phyloP scores from a whole-genome alignment of 2,888 invertebrate genomes.

The Phania funesta region DNA sequence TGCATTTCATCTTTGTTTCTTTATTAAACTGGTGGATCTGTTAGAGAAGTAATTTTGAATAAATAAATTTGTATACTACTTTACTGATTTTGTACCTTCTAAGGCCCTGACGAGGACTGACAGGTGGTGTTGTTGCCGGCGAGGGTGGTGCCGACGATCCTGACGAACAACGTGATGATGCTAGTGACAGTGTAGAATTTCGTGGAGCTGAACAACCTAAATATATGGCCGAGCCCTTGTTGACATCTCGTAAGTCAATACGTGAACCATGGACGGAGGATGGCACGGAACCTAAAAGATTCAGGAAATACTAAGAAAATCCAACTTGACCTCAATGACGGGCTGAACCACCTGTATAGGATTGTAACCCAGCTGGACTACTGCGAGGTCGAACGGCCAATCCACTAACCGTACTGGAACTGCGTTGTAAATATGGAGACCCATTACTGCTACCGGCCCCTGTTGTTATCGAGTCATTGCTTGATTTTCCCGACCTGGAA shows the following conservation, averaged over 20 bases:
- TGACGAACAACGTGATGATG: conserved; percentile 82
- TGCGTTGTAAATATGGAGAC: conserved; percentile 74
- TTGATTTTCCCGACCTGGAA: conserved; percentile 42
- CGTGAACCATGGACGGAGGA: conserved; percentile 88
- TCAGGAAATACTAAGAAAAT: conserved; percentile 47
- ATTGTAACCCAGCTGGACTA: conserved; percentile 89
- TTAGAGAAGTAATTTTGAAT: not conserved
- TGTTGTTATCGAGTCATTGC: conserved; percentile 8
- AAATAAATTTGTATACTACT: not conserved
- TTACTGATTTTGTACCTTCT: conserved; percentile 74
- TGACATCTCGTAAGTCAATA: conserved; percentile 84
- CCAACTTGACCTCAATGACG: conserved; percentile 29
- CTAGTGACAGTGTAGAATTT: conserved; percentile 74
- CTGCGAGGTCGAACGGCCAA: conserved; percentile 85
- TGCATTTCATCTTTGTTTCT: conserved; percentile 77
- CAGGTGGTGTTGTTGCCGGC: conserved; percentile 87
- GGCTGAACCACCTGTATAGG: conserved; percentile 84
- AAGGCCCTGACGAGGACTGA: conserved; percentile 87
- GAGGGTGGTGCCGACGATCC: conserved; percentile 88
- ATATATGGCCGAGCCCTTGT: conserved; percentile 83
- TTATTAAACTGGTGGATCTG: conserved; percentile 75
- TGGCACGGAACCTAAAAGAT: conserved; percentile 84
- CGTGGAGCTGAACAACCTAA: conserved; percentile 81
- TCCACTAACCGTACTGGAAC: conserved; percentile 79
- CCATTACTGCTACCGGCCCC: conserved; percentile 53